Conservation (phyloP, 1,140 invertebrate genomes). For the Bicyclus anynana region DNA sequence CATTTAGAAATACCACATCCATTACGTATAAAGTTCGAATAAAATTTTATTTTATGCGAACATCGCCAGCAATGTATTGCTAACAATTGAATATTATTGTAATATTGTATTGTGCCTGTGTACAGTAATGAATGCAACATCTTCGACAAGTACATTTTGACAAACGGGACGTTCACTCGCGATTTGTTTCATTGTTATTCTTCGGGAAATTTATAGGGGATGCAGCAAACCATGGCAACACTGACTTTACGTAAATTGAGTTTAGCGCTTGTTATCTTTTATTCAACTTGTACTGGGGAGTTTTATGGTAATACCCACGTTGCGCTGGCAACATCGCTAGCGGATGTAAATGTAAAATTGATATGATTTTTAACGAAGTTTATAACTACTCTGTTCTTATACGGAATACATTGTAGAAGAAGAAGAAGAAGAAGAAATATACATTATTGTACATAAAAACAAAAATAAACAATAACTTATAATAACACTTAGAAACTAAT, state of each 20-base stretch:
- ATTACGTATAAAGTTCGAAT: slow-evolving; percentile 1
- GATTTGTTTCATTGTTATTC: slow-evolving; percentile 40
- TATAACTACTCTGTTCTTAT: not conserved
- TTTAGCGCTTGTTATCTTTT: slow-evolving; percentile 21
- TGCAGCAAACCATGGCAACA: slow-evolving; percentile 20
- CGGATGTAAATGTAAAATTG: not conserved
- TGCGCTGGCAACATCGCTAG: not conserved
- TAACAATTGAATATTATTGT: not conserved
- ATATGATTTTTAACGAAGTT: not conserved
- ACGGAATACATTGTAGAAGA: not conserved
- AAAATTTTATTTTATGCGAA: not conserved
- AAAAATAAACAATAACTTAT: too few species aligned
- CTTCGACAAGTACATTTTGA: slow-evolving; percentile 39
- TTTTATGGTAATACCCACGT: slow-evolving; percentile 5
- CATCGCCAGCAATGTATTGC: not conserved
- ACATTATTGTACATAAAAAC: too few species aligned
- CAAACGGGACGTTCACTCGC: slow-evolving; percentile 37
- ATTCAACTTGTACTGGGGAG: slow-evolving; percentile 10
- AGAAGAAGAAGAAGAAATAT: too few species aligned
- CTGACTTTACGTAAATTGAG: slow-evolving; percentile 21
- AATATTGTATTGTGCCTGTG: not conserved
- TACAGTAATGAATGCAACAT: slow-evolving; percentile 19
- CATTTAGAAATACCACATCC: not conserved
- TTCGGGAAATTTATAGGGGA: slow-evolving; percentile 20
- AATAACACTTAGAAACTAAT: too few species aligned